Conservation (phyloP, 2,888 invertebrate species). For the Heteromurus nitidus region DNA sequence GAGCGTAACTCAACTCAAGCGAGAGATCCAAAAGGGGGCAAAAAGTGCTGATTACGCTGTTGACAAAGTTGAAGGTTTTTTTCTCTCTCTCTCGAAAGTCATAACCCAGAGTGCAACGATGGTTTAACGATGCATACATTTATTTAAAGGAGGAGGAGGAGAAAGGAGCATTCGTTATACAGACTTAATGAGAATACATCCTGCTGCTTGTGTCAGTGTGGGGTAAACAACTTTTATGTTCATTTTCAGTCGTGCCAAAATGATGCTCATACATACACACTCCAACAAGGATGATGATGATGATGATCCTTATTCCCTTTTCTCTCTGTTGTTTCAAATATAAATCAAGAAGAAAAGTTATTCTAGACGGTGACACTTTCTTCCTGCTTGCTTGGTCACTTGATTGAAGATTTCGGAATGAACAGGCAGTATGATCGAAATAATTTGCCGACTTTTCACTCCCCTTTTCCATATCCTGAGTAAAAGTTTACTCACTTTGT, state of each 20-base stretch:
- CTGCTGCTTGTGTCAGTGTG: slow-evolving; percentile 55
- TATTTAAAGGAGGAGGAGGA: slow-evolving; percentile 22
- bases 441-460: slow-evolving; percentile 19
- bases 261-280: not conserved
- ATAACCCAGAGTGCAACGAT: not conserved
- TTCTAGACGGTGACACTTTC: not conserved
- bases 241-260: slow-evolving; percentile 10
- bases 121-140: slow-evolving; percentile 22
- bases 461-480: not conserved
- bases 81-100: no score
- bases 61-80: no score
- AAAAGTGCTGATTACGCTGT: slow-evolving; percentile 27
- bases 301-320: not conserved
- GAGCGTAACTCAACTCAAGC: no score
- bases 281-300: no score
- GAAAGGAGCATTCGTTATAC: slow-evolving; percentile 42
- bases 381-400: not conserved
- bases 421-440: slow-evolving; percentile 4
- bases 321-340: not conserved
- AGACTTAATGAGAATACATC: slow-evolving; percentile 68
- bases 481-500: no score
- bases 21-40: no score
- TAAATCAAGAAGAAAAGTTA: not conserved
- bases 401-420: slow-evolving; percentile 29
- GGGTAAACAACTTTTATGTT: slow-evolving; percentile 66